Conservation (phyloP, 2,888 invertebrate species). For the Nasonovia ribisnigri region DNA sequence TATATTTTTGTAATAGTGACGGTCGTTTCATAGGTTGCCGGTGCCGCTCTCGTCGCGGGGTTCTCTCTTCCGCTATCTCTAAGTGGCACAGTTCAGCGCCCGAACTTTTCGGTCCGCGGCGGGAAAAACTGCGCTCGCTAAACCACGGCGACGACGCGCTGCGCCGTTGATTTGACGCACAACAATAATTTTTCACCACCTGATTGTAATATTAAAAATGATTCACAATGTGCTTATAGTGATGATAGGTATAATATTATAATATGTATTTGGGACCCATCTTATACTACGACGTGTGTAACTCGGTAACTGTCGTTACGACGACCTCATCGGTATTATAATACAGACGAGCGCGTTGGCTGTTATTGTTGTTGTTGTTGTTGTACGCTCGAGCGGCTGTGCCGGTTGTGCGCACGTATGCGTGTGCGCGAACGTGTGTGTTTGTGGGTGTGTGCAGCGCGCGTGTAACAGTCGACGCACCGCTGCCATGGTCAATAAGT, state of each 20-base stretch:
- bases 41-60: neutral
- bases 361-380: neutral
- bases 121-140: neutral
- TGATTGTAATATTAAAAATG: neutral
- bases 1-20: neutral
- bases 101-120: neutral
- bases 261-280: no score
- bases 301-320: no score
- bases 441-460: neutral
- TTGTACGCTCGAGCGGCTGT: neutral
- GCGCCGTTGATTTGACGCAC: neutral
- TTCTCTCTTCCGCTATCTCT: neutral
- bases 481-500: constrained; percentile 18
- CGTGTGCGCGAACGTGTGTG: neutral
- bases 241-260: no score
- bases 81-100: neutral
- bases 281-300: no score
- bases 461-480: neutral
- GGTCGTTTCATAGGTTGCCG: neutral
- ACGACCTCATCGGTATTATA: neutral
- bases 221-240: no score
- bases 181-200: neutral
- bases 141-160: neutral
- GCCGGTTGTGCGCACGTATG: neutral
- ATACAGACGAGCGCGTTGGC: neutral